Evolutionary conservation across 2,113 vertebrate species (phyloP).

Genomic region (Suncus etruscus): DNA sequence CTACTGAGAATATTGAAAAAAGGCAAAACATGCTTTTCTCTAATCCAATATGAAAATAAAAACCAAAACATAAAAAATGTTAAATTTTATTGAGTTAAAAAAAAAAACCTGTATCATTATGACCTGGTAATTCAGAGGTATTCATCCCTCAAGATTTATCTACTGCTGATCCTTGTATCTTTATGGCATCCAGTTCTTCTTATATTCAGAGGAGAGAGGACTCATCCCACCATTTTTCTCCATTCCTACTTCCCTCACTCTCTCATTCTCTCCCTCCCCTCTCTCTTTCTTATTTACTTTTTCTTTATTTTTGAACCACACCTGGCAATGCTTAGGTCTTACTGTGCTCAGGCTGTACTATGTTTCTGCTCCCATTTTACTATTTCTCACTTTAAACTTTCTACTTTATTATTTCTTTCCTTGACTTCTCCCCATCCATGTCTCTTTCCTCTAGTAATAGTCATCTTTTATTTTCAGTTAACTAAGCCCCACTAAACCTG

Average conservation of each 20-base stretch:
- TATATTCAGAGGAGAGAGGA: neutral
- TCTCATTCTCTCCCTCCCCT: too few relatives aligned
- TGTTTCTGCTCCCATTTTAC: too few relatives aligned
- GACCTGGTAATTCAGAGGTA: too few relatives aligned
- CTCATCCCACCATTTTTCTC: neutral
- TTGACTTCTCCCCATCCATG: neutral
- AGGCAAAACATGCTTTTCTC: neutral
- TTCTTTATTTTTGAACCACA: too few relatives aligned
- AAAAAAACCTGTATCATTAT: too few relatives aligned
- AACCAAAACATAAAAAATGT: neutral
- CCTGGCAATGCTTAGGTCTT: too few relatives aligned
- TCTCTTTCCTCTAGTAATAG: neutral
- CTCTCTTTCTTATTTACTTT: too few relatives aligned
- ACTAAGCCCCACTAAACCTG: neutral
- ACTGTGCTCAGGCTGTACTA: too few relatives aligned
- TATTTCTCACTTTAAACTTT: neutral
- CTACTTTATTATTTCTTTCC: neutral
- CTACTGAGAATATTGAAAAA: neutral
- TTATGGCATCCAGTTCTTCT: neutral
- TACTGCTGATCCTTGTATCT: neutral
- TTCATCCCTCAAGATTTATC: neutral
- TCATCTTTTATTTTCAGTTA: neutral
- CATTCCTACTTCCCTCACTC: too few relatives aligned
- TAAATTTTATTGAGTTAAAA: too few relatives aligned
- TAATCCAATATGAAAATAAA: conserved; percentile 46